Conservation (phyloP, 2,113 vertebrate species). For the Monarcha castaneiventris region DNA sequence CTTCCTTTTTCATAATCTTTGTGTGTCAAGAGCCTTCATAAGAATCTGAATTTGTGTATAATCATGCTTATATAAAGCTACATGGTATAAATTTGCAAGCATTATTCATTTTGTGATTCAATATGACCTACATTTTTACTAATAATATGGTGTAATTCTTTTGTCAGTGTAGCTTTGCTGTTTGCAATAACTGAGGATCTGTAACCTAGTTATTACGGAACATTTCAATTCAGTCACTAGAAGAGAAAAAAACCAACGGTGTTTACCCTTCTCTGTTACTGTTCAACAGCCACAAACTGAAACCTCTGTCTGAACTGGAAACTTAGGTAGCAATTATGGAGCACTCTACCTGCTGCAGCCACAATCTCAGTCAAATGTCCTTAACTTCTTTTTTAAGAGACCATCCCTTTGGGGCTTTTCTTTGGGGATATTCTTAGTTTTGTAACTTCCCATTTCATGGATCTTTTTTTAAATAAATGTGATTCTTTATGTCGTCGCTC, state of each 20-base stretch:
- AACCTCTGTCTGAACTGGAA: not conserved
- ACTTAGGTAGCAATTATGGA: not conserved
- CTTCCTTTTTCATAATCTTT: not conserved
- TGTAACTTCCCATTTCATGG: not conserved
- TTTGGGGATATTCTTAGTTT: not conserved
- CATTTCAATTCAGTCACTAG: not conserved
- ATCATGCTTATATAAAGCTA: not conserved
- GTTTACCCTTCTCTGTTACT: not conserved
- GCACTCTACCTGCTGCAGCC: not conserved
- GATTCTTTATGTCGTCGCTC: accelerated
- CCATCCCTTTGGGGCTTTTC: accelerated
- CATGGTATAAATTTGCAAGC: not conserved
- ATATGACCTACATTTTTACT: not conserved
- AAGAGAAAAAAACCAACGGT: not conserved
- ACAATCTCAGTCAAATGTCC: not conserved
- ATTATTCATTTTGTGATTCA: not conserved
- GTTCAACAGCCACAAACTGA: not conserved
- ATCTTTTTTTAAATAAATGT: not conserved
- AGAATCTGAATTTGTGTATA: not conserved
- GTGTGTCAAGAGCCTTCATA: not conserved
- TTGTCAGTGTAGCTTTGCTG: not conserved
- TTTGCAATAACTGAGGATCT: not conserved
- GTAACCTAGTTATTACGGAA: not conserved
- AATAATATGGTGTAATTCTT: not conserved
- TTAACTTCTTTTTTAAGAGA: not conserved